Conservation (phyloP, 2,888 invertebrate genomes). For the Andricus curvator region DNA sequence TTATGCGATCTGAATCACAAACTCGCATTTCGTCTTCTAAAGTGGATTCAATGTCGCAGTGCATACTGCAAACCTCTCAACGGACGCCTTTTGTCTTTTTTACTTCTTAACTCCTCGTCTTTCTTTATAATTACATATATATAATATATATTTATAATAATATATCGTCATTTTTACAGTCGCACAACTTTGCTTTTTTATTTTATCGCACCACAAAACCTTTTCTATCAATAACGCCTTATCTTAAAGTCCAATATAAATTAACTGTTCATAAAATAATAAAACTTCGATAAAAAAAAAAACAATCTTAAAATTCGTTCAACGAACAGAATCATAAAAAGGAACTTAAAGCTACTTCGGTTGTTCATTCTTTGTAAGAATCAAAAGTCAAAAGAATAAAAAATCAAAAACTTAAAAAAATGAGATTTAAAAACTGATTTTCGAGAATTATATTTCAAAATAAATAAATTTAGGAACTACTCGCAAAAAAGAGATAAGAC, state of each 20-base stretch:
- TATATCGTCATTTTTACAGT: constrained; percentile 43
- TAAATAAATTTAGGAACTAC: background rate
- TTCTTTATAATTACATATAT: constrained; percentile 50
- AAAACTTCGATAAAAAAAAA: constrained; percentile 25
- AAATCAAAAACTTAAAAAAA: constrained; percentile 3
- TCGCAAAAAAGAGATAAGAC: constrained; percentile 15
- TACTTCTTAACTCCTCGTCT: constrained; percentile 24
- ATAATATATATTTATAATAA: constrained; percentile 49
- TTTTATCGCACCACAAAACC: constrained; percentile 44
- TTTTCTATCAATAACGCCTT: constrained; percentile 58
- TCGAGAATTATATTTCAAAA: background rate
- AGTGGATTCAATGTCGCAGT: constrained; percentile 37
- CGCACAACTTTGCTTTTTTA: constrained; percentile 36
- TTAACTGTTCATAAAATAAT: constrained; percentile 34
- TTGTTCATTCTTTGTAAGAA: constrained; percentile 5
- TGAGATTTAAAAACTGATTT: background rate
- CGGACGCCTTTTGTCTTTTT: constrained; percentile 35
- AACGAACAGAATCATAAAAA: constrained; percentile 1
- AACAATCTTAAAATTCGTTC: constrained; percentile 24
- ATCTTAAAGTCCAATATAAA: constrained; percentile 49
- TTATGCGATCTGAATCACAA: constrained; percentile 39
- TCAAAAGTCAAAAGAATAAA: background rate
- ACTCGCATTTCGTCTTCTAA: constrained; percentile 17
- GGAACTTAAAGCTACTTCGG: constrained; percentile 10
- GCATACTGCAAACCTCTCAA: constrained; percentile 39